Evolutionary conservation across 2,888 invertebrate species (phyloP).

Genomic region (Nymphalis c-album): DNA sequence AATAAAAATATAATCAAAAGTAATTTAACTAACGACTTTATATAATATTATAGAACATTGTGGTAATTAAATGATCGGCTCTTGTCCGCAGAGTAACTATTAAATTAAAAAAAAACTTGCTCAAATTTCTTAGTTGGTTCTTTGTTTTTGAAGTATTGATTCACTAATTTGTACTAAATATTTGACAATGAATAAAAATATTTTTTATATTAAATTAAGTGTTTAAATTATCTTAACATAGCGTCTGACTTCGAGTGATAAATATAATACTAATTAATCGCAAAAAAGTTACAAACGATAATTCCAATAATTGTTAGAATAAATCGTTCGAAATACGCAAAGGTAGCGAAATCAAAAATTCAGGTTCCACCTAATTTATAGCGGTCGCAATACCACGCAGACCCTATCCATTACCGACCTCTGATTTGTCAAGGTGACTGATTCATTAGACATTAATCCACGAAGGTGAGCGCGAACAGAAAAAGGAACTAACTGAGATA

Average conservation of each 20-base stretch:
- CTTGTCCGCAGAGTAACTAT: too few relatives aligned
- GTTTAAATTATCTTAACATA: too few relatives aligned
- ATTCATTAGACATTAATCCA: slow-evolving; percentile 34
- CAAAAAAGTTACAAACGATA: neutral
- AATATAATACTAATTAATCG: neutral
- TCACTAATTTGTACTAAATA: too few relatives aligned
- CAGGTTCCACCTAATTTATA: slow-evolving; percentile 23
- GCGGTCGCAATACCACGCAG: slow-evolving; percentile 20
- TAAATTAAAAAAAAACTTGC: too few relatives aligned
- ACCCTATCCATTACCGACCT: slow-evolving; percentile 24
- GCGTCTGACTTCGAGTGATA: neutral
- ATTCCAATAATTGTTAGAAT: neutral
- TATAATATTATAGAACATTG: too few relatives aligned
- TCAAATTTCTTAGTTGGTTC: too few relatives aligned
- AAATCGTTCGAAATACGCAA: slow-evolving; percentile 6
- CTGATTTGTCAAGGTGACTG: slow-evolving; percentile 29
- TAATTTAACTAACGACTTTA: too few relatives aligned
- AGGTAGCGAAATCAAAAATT: slow-evolving; percentile 22
- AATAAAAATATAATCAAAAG: too few relatives aligned
- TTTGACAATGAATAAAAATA: too few relatives aligned
- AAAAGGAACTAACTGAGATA: slow-evolving; percentile 7
- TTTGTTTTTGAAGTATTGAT: too few relatives aligned
- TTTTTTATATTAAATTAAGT: too few relatives aligned
- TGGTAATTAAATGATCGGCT: too few relatives aligned
- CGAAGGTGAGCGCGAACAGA: neutral